These are phyloP conservation scores for Meriones psammophilus DNA, from an alignment of 2,797 vertebrate genomes.

Conservation along the genomic window DNA sequence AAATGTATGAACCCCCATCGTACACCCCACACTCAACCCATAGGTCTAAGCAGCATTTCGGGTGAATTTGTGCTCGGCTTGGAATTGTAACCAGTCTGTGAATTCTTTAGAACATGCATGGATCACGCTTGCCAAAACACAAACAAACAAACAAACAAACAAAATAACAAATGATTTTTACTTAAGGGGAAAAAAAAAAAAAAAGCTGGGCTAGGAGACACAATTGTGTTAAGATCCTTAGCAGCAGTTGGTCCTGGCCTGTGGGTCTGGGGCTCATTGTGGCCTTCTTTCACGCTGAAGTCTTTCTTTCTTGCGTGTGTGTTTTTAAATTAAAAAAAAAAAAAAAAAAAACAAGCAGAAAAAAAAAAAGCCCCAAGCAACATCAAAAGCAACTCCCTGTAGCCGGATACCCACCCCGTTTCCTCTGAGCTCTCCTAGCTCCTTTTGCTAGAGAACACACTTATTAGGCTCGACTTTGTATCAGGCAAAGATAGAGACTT, in stretches of 20 bases:
- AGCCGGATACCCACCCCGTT: neutral
- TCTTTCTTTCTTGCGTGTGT: neutral
- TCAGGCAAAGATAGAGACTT: neutral
- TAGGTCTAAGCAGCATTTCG: constrained; percentile 4
- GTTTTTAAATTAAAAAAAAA: neutral
- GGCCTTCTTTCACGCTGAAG: neutral
- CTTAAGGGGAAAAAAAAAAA: neutral
- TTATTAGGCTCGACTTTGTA: constrained; percentile 5
- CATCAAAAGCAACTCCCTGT: neutral
- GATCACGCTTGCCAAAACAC: neutral
- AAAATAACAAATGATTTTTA: neutral
- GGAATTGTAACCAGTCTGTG: constrained; percentile 38
- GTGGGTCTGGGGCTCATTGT: neutral
- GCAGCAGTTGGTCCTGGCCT: neutral
- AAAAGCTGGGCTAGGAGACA: neutral
- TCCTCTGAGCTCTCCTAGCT: neutral
- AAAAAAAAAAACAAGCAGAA: neutral
- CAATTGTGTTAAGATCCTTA: neutral
- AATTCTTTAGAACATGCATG: neutral
- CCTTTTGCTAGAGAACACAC: neutral
- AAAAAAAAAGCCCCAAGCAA: neutral
- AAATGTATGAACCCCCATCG: neutral
- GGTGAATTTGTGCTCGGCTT: constrained; percentile 51
- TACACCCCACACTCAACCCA: neutral
- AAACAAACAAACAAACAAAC: neutral